A percentile compares a stretch with the other conserved stretches of the same genome.
These are phyloP conservation scores for Lepidochitona cinerea DNA, from an alignment of 2,888 invertebrate species.

Conservation along the genomic window DNA sequence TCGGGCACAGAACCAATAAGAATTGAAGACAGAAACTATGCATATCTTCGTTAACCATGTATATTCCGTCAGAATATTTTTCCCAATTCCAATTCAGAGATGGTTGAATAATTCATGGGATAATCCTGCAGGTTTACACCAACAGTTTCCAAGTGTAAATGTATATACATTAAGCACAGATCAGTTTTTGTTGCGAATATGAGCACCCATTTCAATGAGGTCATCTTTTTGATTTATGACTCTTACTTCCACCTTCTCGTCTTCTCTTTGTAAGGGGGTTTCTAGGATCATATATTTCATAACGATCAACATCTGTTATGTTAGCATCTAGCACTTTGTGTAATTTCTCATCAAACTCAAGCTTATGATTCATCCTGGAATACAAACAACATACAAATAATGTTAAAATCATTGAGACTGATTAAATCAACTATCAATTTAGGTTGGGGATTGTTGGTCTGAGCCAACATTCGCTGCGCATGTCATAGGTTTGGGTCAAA, in stretches of 20 bases:
- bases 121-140: too few relatives aligned
- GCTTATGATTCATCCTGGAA: conserved; percentile 65
- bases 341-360: conserved; percentile 72
- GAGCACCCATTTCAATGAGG: too few relatives aligned
- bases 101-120: too few relatives aligned
- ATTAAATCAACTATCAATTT: too few relatives aligned
- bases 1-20: too few relatives aligned
- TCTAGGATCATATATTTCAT: conserved; percentile 95
- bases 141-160: too few relatives aligned
- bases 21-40: too few relatives aligned
- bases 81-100: too few relatives aligned
- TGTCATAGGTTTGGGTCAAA: not conserved
- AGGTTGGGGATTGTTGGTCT: not conserved
- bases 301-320: conserved; percentile 94
- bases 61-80: too few relatives aligned
- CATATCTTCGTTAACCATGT: too few relatives aligned
- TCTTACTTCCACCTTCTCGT: conserved; percentile 76
- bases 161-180: too few relatives aligned
- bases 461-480: not conserved
- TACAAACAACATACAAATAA: not conserved
- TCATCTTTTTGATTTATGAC: conserved; percentile 38
- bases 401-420: not conserved
- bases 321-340: conserved; percentile 87
- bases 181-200: too few relatives aligned
- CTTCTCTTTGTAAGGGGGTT: conserved; percentile 94